Evolutionary conservation across 1,140 invertebrate species (phyloP).

Genomic region (Drosophila rhopaloa): DNA sequence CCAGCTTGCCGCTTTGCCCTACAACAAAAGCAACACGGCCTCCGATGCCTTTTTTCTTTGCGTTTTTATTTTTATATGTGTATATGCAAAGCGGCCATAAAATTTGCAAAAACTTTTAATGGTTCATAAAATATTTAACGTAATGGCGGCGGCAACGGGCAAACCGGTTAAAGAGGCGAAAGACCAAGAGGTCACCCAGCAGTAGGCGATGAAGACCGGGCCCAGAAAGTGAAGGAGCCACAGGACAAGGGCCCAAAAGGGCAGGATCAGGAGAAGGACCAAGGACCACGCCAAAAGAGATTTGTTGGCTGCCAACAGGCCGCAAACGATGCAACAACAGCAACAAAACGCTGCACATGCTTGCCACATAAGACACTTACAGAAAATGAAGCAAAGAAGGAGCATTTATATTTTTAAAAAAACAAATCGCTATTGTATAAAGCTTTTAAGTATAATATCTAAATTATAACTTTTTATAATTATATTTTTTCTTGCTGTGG

Average conservation of each 20-base stretch:
- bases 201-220: conserved; percentile 21
- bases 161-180: conserved; percentile 72
- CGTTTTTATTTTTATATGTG: conserved; percentile 44
- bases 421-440: too few relatives aligned
- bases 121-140: conserved; percentile 83
- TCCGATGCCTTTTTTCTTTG: conserved; percentile 15
- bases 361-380: conserved; percentile 22
- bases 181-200: conserved; percentile 59
- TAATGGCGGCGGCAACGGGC: conserved; percentile 62
- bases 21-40: conserved; percentile 12
- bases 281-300: conserved; percentile 51
- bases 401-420: too few relatives aligned
- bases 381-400: neutral
- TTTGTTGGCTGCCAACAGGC: conserved; percentile 75
- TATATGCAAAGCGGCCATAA: conserved; percentile 81
- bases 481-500: too few relatives aligned
- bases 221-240: conserved; percentile 17
- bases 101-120: conserved; percentile 82
- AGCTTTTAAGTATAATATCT: too few relatives aligned
- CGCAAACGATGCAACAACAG: conserved; percentile 63
- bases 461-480: too few relatives aligned
- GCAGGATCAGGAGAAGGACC: conserved; percentile 4
- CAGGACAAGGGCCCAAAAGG: conserved; percentile 26
- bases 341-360: conserved; percentile 47
- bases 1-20: conserved; percentile 49